These are phyloP conservation scores for Maniola jurtina DNA, from an alignment of 1,140 invertebrate species.

Conservation along the genomic window DNA sequence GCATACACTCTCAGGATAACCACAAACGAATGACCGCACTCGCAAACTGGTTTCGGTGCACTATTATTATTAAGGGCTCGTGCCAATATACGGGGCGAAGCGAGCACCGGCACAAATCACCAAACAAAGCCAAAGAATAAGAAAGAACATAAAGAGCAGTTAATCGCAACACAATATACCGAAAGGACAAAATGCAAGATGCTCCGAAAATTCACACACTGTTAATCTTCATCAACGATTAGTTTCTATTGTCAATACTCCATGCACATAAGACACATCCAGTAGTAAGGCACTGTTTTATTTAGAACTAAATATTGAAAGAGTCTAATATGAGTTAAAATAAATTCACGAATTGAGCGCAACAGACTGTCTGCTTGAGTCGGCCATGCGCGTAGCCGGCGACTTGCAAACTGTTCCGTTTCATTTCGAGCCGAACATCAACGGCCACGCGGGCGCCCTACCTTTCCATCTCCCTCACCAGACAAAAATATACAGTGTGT, in stretches of 20 bases:
- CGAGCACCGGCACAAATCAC: slow-evolving; percentile 57
- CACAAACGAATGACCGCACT: slow-evolving; percentile 68
- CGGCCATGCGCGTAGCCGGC: slow-evolving; percentile 70
- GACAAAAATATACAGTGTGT: slow-evolving; percentile 38
- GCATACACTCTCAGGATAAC: slow-evolving; percentile 73
- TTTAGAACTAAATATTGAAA: slow-evolving; percentile 50
- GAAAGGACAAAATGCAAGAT: slow-evolving; percentile 72
- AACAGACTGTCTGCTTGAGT: slow-evolving; percentile 65
- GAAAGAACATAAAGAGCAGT: slow-evolving; percentile 39
- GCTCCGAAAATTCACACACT: slow-evolving; percentile 59
- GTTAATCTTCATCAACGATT: slow-evolving; percentile 40
- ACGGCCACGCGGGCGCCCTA: slow-evolving; percentile 71
- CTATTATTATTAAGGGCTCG: slow-evolving; percentile 78
- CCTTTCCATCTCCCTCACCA: slow-evolving; percentile 68
- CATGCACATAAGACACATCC: slow-evolving; percentile 74
- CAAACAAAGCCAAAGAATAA: slow-evolving; percentile 58
- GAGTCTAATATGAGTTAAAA: slow-evolving; percentile 53
- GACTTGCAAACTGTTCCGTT: slow-evolving; percentile 74
- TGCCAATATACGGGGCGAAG: slow-evolving; percentile 71
- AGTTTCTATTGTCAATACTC: slow-evolving; percentile 46
- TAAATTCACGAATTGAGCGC: slow-evolving; percentile 67
- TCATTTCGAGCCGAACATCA: slow-evolving; percentile 68
- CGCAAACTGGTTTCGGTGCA: slow-evolving; percentile 75
- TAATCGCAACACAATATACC: slow-evolving; percentile 65
- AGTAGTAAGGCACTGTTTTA: slow-evolving; percentile 71